Evolutionary conservation across 2,797 vertebrate species (phyloP), one percentile per base, ranked within the genome.

Genomic region (Xenops minutus): DNA sequence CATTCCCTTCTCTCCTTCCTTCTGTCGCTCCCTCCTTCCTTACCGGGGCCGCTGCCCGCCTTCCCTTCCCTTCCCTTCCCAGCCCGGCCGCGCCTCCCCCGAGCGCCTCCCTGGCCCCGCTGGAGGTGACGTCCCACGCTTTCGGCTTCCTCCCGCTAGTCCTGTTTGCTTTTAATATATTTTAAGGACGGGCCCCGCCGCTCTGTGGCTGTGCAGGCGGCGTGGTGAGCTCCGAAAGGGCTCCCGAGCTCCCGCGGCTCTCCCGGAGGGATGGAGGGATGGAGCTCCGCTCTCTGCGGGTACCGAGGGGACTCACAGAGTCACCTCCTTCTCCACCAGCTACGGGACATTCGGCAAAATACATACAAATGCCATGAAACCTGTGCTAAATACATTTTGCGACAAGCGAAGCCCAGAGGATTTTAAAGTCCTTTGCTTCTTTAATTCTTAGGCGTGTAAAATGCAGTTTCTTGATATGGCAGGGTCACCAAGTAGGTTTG

Each of bases 41-140:
- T 8, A 56, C 58, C 27, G 27, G 12, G 37, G 59, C 59, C 36
- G 55, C 55, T 58, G 23, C n/a, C 55, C 22, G 34, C n/a, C 55
- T 24, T 34, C 22, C 55, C 22, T 46, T 46, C 46, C 46, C 46
- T 44, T 44, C 43, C 44, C 20, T 14, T 23, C 62, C 1, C 55
- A 1, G 58, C 21, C 12, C 52, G 27, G 44, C 52, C 7, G 8
- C 6, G 32, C 32, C 22, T 9, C 4, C 36, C 10, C 12, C 5
- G 2, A 12, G 1, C 0, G 20, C 34, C 34, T 7, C 43, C 27
- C 8, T 2, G 3, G 0, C 1, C 11, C 37, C 3, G 54, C 64
- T 6, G 29, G 4, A 9, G 30, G 56, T 14, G 46, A 23, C 32
- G 14, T 34, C 21, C 19, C 48, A 2, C 17, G 10, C n/a, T 37